Evolutionary conservation across 2,113 vertebrate genomes (phyloP), one percentile per base, ranked within the genome.

Genomic region (Rhipidura dahli): DNA sequence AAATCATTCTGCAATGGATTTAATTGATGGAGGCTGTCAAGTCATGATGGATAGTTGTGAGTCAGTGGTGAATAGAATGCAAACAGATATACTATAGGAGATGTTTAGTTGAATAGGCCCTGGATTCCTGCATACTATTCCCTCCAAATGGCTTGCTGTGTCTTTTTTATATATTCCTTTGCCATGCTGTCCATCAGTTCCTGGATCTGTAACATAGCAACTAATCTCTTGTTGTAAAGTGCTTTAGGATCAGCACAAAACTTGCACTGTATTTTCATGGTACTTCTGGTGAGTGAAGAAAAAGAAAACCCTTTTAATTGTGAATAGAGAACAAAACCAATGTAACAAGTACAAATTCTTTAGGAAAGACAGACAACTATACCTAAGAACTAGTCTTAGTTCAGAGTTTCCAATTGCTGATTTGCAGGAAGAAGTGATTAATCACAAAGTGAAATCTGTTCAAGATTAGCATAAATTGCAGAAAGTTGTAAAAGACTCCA

Each of bases 381-480:
- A 49, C 56, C 70, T 45, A 65, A 61, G 71, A 85, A 39, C 23
- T 51, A 72, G 65, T 50, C 57, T 83, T 69, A 75, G 40, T 50
- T 91, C 71, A 65, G 7, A 77, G 30, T 90, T 93, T 84, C 89
- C 9, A 3, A 28, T 13, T 80, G 78, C 54, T 83, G 50, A 76
- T 93, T 85, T 92, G 42, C 66, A 93, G 66, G 75, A 92, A 90
- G 53, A 85, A 76, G 73, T 80, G 65, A 92, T 88, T 90, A 76
- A 93, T 92, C 79, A 92, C 70, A 44, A 72, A 85, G 60, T 50
- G 59, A 88, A 94, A 95, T 73, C 75, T 80, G 83, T 80, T 83
- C 59, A 45, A 93, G 83, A 93, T 76, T 72, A 90, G 79, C 56
- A 80, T 93, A 90, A 90, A 92, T 85, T 85, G 80, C 79, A 83